phyloP scores from a whole-genome alignment of 2,113 vertebrate genomes.

The Entomyzon cyanotis region DNA sequence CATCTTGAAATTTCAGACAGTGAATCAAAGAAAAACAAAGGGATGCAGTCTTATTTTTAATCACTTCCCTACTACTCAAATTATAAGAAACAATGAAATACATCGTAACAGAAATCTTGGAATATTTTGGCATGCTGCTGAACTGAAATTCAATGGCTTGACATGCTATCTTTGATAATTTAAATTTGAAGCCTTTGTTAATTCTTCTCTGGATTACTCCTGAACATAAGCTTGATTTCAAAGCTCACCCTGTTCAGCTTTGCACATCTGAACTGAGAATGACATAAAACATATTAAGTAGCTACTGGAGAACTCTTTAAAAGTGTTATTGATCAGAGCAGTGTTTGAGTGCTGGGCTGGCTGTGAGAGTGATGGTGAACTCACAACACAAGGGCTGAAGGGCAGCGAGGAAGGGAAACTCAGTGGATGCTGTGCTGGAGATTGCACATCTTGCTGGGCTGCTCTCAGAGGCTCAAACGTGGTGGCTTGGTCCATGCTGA shows the following conservation, averaged over 20 bases:
- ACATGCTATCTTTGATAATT: not conserved
- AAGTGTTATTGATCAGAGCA: not conserved
- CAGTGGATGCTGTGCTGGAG: not conserved
- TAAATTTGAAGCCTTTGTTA: conserved; percentile 34
- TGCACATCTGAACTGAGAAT: not conserved
- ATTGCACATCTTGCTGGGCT: not conserved
- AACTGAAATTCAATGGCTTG: conserved; percentile 25
- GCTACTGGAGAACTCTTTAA: not conserved
- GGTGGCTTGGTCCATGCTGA: not conserved
- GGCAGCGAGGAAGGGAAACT: not conserved
- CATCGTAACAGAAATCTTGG: not conserved
- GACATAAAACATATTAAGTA: not conserved
- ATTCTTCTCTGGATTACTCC: conserved; percentile 10
- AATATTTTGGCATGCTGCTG: conserved; percentile 33
- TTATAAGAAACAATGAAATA: conserved; percentile 43
- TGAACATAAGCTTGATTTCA: not conserved
- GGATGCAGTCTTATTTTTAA: conserved; percentile 26
- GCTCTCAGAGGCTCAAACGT: not conserved
- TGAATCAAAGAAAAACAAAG: conserved; percentile 32
- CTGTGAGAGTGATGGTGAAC: not conserved
- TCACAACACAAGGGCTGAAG: accelerated
- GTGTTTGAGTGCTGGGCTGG: not conserved
- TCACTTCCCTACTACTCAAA: not conserved
- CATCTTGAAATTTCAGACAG: conserved; percentile 23
- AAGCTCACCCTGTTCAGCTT: not conserved